These are phyloP conservation scores for Brachyrhaphis roseni DNA, from an alignment of 2,797 vertebrate species.

Conservation along the genomic window DNA sequence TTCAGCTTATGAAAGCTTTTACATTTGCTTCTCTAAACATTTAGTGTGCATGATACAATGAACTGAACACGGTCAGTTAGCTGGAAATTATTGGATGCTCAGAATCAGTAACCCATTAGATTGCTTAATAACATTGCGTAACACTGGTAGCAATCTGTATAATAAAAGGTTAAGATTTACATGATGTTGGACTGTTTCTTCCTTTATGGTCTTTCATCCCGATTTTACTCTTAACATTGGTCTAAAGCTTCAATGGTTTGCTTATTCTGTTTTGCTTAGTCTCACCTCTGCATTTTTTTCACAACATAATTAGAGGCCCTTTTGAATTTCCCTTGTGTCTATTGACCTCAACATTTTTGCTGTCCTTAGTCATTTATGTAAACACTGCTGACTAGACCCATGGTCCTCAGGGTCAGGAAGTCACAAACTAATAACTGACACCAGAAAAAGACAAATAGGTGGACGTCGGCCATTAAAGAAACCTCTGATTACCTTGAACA, in stretches of 20 bases:
- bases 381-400: constrained; percentile 12
- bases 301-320: constrained; percentile 19
- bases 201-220: not conserved
- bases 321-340: constrained; percentile 2
- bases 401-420: constrained; percentile 21
- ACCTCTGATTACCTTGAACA: constrained; percentile 3
- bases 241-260: constrained; percentile 1
- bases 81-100: not conserved
- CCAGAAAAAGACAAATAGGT: constrained; percentile 11
- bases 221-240: not conserved
- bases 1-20: constrained; percentile 42
- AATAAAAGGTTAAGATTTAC: not conserved
- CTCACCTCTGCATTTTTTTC: constrained; percentile 1
- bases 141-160: not conserved
- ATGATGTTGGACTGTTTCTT: not conserved
- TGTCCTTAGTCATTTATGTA: constrained; percentile 12
- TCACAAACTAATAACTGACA: constrained; percentile 33
- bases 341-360: constrained; percentile 22
- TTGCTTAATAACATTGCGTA: not conserved
- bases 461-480: constrained; percentile 8
- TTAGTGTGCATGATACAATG: constrained; percentile 5
- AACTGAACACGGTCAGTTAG: constrained; percentile 6
- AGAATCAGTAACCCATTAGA: not conserved
- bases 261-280: not conserved
- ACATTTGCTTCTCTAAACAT: constrained; percentile 44